A percentile compares a stretch with the other conserved stretches of the same genome.
Evolutionary conservation across 2,113 vertebrate genomes (phyloP).

Genomic region (Psammodynastes pulverulentus): DNA sequence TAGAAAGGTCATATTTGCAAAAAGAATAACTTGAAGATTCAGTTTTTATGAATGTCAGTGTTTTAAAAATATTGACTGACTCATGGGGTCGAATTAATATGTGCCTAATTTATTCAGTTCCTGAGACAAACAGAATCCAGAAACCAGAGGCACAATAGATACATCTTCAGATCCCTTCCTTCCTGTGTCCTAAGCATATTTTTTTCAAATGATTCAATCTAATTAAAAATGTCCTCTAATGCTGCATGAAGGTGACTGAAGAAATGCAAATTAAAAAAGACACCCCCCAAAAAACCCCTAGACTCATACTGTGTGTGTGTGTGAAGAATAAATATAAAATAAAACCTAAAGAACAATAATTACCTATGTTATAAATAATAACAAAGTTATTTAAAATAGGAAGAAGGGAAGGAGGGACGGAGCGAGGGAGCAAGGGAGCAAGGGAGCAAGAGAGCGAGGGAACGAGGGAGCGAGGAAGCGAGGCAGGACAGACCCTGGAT

Average conservation of each 20-base stretch:
- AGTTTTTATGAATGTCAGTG: constrained; percentile 30
- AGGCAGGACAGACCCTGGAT: neutral
- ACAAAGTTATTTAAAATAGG: neutral
- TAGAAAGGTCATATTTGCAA: constrained; percentile 1
- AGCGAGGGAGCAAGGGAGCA: no score
- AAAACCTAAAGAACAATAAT: constrained; percentile 1
- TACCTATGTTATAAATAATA: constrained; percentile 7
- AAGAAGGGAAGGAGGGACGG: neutral
- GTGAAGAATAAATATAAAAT: neutral
- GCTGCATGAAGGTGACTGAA: constrained; percentile 34
- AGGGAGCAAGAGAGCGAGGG: no score
- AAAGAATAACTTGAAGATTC: constrained; percentile 23
- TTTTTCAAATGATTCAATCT: constrained; percentile 7
- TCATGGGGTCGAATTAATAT: constrained; percentile 18
- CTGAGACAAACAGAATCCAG: neutral
- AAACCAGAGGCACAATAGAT: neutral
- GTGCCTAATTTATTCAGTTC: constrained; percentile 18
- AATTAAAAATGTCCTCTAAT: constrained; percentile 22
- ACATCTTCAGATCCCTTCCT: neutral
- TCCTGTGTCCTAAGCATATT: neutral
- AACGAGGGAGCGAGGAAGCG: neutral
- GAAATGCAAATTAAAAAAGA: constrained; percentile 16
- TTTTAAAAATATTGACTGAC: constrained; percentile 35
- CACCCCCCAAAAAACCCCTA: neutral
- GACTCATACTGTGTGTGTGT: neutral